Conservation (phyloP, 2,797 vertebrate genomes). For the Rhadinocentrus ornatus region DNA sequence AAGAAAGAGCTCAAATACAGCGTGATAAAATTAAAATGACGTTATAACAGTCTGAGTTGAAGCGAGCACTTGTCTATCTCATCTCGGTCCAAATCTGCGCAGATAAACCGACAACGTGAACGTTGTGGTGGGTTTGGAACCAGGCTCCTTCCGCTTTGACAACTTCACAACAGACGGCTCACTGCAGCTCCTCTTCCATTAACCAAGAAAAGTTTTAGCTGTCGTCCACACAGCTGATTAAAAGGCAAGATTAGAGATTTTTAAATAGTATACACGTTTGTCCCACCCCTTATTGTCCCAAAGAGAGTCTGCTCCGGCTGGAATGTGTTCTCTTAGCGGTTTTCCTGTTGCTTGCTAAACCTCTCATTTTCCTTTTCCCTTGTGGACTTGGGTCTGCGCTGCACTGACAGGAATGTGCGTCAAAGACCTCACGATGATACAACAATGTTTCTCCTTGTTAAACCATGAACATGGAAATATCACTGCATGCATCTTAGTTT, state of each 20-base stretch:
- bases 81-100: slow-evolving; percentile 77
- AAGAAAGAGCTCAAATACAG: background rate
- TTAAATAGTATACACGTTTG: slow-evolving; percentile 69
- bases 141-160: slow-evolving; percentile 61
- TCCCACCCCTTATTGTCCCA: slow-evolving; percentile 86
- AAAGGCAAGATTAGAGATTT: slow-evolving; percentile 75
- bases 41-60: background rate
- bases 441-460: slow-evolving; percentile 18
- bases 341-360: slow-evolving; percentile 84
- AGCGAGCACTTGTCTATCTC: slow-evolving; percentile 49
- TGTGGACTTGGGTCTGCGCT: slow-evolving; percentile 68
- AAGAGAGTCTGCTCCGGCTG: slow-evolving; percentile 66
- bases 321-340: slow-evolving; percentile 84
- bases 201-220: slow-evolving; percentile 45
- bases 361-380: slow-evolving; percentile 80
- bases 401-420: slow-evolving; percentile 68
- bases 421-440: slow-evolving; percentile 43
- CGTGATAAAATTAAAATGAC: background rate
- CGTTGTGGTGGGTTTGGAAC: slow-evolving; percentile 31
- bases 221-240: slow-evolving; percentile 66
- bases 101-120: slow-evolving; percentile 72
- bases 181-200: slow-evolving; percentile 21
- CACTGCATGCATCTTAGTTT: background rate
- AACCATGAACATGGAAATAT: background rate
- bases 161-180: slow-evolving; percentile 31